Base-by-base conservation (phyloP, 1,140 invertebrate species). In the Leucophenga varia region DNA sequence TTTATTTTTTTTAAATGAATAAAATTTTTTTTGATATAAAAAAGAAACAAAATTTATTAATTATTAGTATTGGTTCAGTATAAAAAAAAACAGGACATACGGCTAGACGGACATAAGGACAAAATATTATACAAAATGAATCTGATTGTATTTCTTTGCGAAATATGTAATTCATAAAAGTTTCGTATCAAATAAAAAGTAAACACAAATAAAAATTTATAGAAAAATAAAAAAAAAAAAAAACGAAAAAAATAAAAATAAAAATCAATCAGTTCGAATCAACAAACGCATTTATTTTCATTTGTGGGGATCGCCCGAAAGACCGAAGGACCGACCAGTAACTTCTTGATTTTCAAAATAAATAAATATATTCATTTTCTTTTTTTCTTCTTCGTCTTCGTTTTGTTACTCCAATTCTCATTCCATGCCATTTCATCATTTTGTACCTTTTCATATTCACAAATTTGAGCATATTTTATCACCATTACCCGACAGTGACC, bases 391-490 rank as follows among this genome's bases (percentile, higher is more conserved):
- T 25, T 6, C 22, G 22, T 25, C n/a, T n/a, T 25, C 22, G 22
- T 6, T 10, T 25, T 25, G 22, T 25, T n/a, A n/a, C n/a, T 5
- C 22, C 22, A 25, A 25, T 25, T 25, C 5, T 5, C 5, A n/a
- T n/a, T n/a, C n/a, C n/a, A n/a, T n/a, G n/a, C n/a, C n/a, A n/a
- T n/a, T n/a, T n/a, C n/a, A n/a, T n/a, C n/a, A n/a, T n/a, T n/a
- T n/a, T n/a, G 54, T 68, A 68, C 63, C 61, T 69, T 68, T 68
- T 68, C 60, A 68, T 69, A 59, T 68, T 43, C 64, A 55, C 64
- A 68, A 68, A 64, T 68, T 68, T 70, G 64, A 68, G 64, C 64
- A 68, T 68, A 68, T 68, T 68, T 68, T 68, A 68, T 68, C 64
- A 68, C 64, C 64, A 68, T 68, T 68, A 64, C 64, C 52, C 52